phyloP scores from a whole-genome alignment of 2,888 invertebrate genomes.

The Acrocyrtus sp. region DNA sequence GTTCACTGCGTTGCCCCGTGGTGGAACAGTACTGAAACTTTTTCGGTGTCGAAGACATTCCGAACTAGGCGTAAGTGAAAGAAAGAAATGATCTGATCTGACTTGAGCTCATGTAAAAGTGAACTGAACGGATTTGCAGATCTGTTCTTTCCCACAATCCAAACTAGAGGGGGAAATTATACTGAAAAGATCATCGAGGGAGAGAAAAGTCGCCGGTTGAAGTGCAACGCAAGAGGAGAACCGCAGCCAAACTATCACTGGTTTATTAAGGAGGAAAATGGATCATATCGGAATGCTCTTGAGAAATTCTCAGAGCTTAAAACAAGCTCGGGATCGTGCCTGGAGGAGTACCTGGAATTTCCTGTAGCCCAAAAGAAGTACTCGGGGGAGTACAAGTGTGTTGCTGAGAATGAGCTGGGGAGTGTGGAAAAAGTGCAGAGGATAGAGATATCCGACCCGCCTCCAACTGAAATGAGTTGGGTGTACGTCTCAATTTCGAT shows the following conservation, averaged over 20 bases:
- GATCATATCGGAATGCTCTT: background rate
- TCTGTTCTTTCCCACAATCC: too few relatives aligned
- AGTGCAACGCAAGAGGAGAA: constrained; percentile 6
- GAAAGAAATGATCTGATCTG: background rate
- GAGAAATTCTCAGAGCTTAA: background rate
- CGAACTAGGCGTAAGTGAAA: constrained; percentile 4
- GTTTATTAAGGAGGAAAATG: background rate
- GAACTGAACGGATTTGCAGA: too few relatives aligned
- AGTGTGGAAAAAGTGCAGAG: background rate
- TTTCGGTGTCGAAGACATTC: background rate
- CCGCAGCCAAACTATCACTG: constrained; percentile 10
- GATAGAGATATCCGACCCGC: background rate
- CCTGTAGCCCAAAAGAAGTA: background rate
- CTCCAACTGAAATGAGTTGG: background rate
- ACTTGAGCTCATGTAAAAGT: too few relatives aligned
- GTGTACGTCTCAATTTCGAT: background rate
- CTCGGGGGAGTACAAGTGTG: too few relatives aligned
- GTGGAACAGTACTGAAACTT: constrained; percentile 9
- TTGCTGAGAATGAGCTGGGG: constrained; percentile 6
- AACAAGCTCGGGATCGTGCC: constrained; percentile 9
- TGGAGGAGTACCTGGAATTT: constrained; percentile 17
- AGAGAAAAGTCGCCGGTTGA: constrained; percentile 7
- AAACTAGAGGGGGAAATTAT: background rate
- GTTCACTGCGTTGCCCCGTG: constrained; percentile 15
- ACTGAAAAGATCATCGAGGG: background rate